Conservation (phyloP, 2,888 invertebrate genomes). For the Platycheirus albimanus region DNA sequence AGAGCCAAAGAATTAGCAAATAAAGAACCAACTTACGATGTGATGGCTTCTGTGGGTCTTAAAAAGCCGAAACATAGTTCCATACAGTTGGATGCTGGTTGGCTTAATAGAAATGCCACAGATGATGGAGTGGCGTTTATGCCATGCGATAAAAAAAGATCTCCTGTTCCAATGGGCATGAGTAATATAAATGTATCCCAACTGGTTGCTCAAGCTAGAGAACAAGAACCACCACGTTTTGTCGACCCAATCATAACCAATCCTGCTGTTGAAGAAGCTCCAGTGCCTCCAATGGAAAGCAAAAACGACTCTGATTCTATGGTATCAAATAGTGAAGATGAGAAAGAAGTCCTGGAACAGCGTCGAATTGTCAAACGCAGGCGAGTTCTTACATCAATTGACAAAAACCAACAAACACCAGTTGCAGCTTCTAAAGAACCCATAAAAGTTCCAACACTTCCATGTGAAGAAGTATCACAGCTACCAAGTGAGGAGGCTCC, state of each 20-base stretch:
- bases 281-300: not conserved
- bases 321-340: slow-evolving; percentile 87
- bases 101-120: slow-evolving; percentile 83
- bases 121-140: slow-evolving; percentile 46
- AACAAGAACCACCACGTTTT: not conserved
- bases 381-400: slow-evolving; percentile 78
- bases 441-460: not conserved
- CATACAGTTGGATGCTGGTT: slow-evolving; percentile 83
- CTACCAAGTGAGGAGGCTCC: not conserved
- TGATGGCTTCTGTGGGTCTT: slow-evolving; percentile 30
- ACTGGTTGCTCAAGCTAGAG: slow-evolving; percentile 51
- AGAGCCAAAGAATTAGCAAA: slow-evolving; percentile 77
- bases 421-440: not conserved
- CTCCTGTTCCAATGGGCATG: slow-evolving; percentile 44
- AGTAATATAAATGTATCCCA: slow-evolving; percentile 81
- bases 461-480: not conserved
- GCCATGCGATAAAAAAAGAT: not conserved
- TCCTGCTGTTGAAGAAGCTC: not conserved
- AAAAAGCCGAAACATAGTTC: slow-evolving; percentile 71
- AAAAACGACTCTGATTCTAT: slow-evolving; percentile 87
- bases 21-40: slow-evolving; percentile 58
- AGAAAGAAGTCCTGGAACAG: slow-evolving; percentile 82
- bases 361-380: slow-evolving; percentile 85
- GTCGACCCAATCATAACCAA: not conserved
- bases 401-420: slow-evolving; percentile 31